phyloP scores from a whole-genome alignment of 2,888 invertebrate species.

The Oligia latruncula region DNA sequence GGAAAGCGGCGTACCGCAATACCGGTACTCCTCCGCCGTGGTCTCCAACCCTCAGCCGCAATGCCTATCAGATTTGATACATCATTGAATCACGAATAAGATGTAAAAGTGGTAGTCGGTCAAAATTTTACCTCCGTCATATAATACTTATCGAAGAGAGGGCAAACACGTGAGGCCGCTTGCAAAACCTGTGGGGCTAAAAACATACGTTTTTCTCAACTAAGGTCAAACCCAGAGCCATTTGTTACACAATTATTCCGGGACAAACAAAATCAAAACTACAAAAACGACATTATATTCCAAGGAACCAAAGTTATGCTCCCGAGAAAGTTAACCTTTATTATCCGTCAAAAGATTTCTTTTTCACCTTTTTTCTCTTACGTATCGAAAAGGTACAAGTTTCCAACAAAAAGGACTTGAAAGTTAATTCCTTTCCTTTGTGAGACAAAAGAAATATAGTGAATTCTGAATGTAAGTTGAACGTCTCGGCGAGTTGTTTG shows the following conservation, averaged over 20 bases:
- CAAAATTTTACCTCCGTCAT: not conserved
- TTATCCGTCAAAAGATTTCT: slow-evolving; percentile 64
- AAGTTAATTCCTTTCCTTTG: slow-evolving; percentile 63
- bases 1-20: too few relatives aligned
- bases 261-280: slow-evolving; percentile 25
- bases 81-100: not conserved
- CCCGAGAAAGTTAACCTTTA: slow-evolving; percentile 36
- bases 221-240: not conserved
- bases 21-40: too few relatives aligned
- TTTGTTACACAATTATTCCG: not conserved
- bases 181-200: not conserved
- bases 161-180: not conserved
- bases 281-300: slow-evolving; percentile 42
- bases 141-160: not conserved
- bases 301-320: slow-evolving; percentile 43
- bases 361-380: slow-evolving; percentile 49
- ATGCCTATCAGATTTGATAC: too few relatives aligned
- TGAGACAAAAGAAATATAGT: slow-evolving; percentile 58
- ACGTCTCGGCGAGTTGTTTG: slow-evolving; percentile 32
- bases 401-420: slow-evolving; percentile 59
- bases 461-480: slow-evolving; percentile 44
- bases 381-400: slow-evolving; percentile 56
- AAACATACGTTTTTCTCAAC: not conserved
- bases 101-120: not conserved
- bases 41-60: too few relatives aligned